Evolutionary conservation across 2,888 invertebrate species (phyloP).

Genomic region (Dexiosoma caninum): DNA sequence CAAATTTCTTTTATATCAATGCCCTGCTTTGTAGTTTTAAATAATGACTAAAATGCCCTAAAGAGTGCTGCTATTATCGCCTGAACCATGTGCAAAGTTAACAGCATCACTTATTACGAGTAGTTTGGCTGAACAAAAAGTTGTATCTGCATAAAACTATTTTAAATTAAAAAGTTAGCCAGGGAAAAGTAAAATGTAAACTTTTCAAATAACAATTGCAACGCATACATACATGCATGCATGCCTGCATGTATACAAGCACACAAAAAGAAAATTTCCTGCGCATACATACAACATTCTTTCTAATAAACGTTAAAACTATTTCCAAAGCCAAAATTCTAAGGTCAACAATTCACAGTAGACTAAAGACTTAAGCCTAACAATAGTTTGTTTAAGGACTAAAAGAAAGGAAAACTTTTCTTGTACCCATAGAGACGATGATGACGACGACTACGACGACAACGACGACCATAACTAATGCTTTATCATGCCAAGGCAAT

Average conservation of each 20-base stretch:
- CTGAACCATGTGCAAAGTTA: slow-evolving; percentile 20
- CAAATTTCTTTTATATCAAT: background rate
- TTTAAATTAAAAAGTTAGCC: slow-evolving; percentile 57
- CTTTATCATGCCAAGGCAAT: background rate
- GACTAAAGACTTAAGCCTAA: slow-evolving; percentile 43
- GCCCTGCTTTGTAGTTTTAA: background rate
- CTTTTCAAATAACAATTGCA: slow-evolving; percentile 2
- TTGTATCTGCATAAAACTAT: slow-evolving; percentile 62
- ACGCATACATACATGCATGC: background rate
- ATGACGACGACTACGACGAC: background rate
- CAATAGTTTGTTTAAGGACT: slow-evolving; percentile 31
- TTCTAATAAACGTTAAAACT: slow-evolving; percentile 37
- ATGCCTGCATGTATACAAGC: too few species aligned
- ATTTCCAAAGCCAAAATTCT: slow-evolving; percentile 58
- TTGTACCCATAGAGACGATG: background rate
- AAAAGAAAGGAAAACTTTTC: slow-evolving; percentile 34
- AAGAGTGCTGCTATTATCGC: slow-evolving; percentile 30
- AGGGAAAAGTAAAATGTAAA: slow-evolving; percentile 17
- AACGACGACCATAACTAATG: slow-evolving; percentile 12
- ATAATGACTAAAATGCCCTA: slow-evolving; percentile 24
- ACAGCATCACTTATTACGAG: background rate
- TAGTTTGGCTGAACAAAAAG: background rate
- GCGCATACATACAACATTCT: background rate
- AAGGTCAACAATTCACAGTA: slow-evolving; percentile 59
- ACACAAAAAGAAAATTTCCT: too few species aligned